Evolutionary conservation across 2,888 invertebrate species (phyloP), one percentile per base, ranked within the genome.

Genomic region (Philhelius pedissequus): DNA sequence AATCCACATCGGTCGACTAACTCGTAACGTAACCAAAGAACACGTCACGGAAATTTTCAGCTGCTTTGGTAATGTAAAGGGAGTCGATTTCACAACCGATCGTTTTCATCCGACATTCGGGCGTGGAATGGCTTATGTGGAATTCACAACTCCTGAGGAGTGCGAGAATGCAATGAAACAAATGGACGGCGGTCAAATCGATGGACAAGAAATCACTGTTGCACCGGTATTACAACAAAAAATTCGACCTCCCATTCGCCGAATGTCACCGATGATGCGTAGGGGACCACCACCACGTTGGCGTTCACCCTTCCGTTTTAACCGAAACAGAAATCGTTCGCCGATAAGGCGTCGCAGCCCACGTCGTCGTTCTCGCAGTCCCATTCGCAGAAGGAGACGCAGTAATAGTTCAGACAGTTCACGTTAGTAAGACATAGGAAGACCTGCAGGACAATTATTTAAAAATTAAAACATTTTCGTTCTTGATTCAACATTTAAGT

Each of bases 91-190:
- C 90, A 97, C 97, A 0, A 93, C 94, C 86, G 99, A 99, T 89
- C 94, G 98, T 86, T 93, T 95, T 71, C 98, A 99, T 91, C 94
- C 96, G 0, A 96, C 96, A 89, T 94, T 97, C 87, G 96, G 97
- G n/a, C 94, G 97, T 30, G 98, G 98, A 1, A 97, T 97, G 91
- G 98, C 98, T 11, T 99, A 99, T 91, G 96, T 99, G 2, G 99
- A 99, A 89, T 99, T 96, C 92, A 95, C 95, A 87, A 97, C 95
- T 70, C 94, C 98, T 0, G 99, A 99, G 87, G 98, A 99, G 91
- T 99, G 99, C 20, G 98, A 99, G 90, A 98, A 98, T 91, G 99
- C 99, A 0, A 97, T 99, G 95, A 99, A 99, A 91, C 98, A 99
- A 90, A 99, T 99, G 99, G 99, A 99, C 92, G 99, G 99, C 90